Evolutionary conservation across 2,797 vertebrate genomes (phyloP).

Genomic region (Acanthiza pusilla): DNA sequence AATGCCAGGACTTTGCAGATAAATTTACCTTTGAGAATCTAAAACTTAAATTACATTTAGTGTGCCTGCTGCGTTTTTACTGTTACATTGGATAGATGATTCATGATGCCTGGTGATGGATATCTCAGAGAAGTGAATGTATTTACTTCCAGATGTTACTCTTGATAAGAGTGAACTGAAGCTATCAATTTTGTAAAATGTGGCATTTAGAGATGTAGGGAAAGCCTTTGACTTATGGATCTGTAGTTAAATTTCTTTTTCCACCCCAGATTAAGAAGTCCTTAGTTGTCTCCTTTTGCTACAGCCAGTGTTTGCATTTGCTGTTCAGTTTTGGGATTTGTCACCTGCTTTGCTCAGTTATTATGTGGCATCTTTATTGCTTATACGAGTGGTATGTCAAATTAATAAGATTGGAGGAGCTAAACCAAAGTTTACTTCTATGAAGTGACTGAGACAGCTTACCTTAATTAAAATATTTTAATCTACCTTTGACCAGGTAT

Average conservation of each 20-base stretch:
- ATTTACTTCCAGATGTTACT: neutral
- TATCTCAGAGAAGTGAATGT: neutral
- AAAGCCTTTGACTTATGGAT: neutral
- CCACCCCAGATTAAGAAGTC: neutral
- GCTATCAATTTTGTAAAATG: neutral
- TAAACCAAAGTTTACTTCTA: neutral
- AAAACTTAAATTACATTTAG: neutral
- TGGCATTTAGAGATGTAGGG: neutral
- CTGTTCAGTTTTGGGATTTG: neutral
- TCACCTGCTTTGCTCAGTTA: neutral
- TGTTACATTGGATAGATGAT: neutral
- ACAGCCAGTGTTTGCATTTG: neutral
- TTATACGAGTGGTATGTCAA: neutral
- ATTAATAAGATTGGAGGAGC: neutral
- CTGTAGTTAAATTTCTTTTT: neutral
- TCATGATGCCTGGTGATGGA: neutral
- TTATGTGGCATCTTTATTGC: neutral
- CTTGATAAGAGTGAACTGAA: neutral
- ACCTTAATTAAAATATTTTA: neutral
- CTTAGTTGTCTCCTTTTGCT: neutral
- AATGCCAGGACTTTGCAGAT: neutral
- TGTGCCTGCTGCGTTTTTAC: neutral
- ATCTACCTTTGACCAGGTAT: slow-evolving; percentile 80
- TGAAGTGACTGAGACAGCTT: neutral
- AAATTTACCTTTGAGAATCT: neutral